Base-by-base conservation (phyloP, 2,888 invertebrate species). In the Trichopria drosophilae region DNA sequence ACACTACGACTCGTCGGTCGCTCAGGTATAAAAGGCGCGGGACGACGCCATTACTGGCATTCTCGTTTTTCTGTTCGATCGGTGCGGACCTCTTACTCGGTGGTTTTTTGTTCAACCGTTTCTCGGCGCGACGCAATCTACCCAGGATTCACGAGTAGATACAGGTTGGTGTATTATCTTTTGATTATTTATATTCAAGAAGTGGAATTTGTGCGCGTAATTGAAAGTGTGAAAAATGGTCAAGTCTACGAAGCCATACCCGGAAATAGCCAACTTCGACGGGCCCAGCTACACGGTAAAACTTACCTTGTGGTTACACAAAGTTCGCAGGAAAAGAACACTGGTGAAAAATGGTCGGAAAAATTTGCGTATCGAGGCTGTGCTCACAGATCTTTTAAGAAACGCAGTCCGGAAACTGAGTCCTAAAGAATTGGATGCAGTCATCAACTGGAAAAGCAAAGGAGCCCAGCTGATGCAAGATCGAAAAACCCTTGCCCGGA, bases 351-450 rank as follows among this genome's bases (percentile, higher is more conserved):
- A 78, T 75, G 80, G 78, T 67, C 81, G 79, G 61, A 81, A 81
- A 64, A 81, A 85, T 72, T 75, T 84, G 57, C 79, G 84, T 61
- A 77, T 84, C 62, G 82, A 85, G 73, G 85, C 85, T 61, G 81
- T 86, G 65, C 78, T 86, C 68, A 79, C 81, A 60, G 77, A 78
- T 67, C 81, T 85, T 31, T 72, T 85, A 45, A 69, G 68, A 55
- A 80, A 80, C 58, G 85, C 85, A 3, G 82, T 85, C 67, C 75
- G 72, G 58, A 82, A 84, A 66, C 77, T 86, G 51, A 72, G 82
- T 60, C 72, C 71, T 62, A 84, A 84, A 74, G 85, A 85, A 76
- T 76, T 82, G 66, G 80, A 81, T 71, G 79, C 84, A 60, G 81
- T 82, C 63, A 76, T 79, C 64, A 80, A 79, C 66, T 85, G 85